These are phyloP conservation scores for Trichopria drosophilae DNA, from an alignment of 2,888 invertebrate species.

Conservation along the genomic window DNA sequence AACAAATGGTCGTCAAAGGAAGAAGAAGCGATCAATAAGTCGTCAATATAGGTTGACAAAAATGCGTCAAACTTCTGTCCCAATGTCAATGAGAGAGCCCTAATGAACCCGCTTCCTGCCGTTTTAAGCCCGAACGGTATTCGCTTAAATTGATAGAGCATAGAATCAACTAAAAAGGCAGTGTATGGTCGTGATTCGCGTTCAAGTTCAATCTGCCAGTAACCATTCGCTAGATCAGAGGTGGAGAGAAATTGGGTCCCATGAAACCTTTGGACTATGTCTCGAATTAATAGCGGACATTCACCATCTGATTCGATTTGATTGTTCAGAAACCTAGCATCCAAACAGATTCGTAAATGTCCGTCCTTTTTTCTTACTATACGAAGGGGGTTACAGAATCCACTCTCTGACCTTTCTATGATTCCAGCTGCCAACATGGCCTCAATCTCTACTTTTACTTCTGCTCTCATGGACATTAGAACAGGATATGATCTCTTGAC, in stretches of 20 bases:
- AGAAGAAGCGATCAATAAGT: slow-evolving; percentile 40
- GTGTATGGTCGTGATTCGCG: slow-evolving; percentile 24
- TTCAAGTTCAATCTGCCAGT: slow-evolving; percentile 36
- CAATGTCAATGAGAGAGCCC: slow-evolving; percentile 33
- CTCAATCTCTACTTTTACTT: slow-evolving; percentile 27
- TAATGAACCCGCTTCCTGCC: slow-evolving; percentile 37
- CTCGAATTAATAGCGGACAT: slow-evolving; percentile 29
- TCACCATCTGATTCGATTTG: slow-evolving; percentile 44
- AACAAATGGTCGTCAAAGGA: slow-evolving; percentile 37
- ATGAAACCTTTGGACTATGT: slow-evolving; percentile 34
- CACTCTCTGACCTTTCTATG: slow-evolving; percentile 3
- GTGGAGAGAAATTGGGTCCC: slow-evolving; percentile 31
- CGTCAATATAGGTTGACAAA: slow-evolving; percentile 43
- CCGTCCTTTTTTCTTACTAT: slow-evolving; percentile 1
- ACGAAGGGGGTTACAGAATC: slow-evolving; percentile 1
- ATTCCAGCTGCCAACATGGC: slow-evolving; percentile 3
- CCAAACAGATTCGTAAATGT: neutral
- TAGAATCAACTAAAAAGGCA: slow-evolving; percentile 28
- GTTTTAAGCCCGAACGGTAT: slow-evolving; percentile 46
- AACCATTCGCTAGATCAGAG: slow-evolving; percentile 35
- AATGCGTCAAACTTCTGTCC: slow-evolving; percentile 38
- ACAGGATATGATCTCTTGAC: slow-evolving; percentile 21
- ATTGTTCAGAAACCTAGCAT: slow-evolving; percentile 39
- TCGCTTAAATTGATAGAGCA: slow-evolving; percentile 38
- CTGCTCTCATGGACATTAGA: neutral